These are phyloP conservation scores for Nephrotoma guestfalica DNA, from an alignment of 2,888 invertebrate genomes.

Conservation along the genomic window DNA sequence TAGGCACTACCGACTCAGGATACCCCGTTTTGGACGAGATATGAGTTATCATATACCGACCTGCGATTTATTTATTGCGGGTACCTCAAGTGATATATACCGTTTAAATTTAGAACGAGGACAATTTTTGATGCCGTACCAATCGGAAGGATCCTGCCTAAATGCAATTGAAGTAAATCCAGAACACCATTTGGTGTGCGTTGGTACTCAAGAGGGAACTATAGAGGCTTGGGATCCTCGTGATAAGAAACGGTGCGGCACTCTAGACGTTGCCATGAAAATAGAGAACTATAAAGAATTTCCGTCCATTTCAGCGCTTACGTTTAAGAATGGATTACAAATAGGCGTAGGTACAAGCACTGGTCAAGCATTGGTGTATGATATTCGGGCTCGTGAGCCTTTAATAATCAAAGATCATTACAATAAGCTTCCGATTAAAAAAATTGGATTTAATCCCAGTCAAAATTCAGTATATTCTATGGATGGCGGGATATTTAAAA, in stretches of 20 bases:
- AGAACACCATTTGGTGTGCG: conserved; percentile 70
- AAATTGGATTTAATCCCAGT: conserved; percentile 67
- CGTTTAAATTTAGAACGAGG: conserved; percentile 92
- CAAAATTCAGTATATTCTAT: conserved; percentile 76
- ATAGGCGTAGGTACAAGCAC: conserved; percentile 87
- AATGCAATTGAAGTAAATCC: conserved; percentile 80
- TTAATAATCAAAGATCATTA: conserved; percentile 86
- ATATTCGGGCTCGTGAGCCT: conserved; percentile 84
- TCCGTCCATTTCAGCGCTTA: conserved; percentile 47
- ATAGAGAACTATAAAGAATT: conserved; percentile 37
- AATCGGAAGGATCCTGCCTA: conserved; percentile 56
- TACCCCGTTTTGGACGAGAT: conserved; percentile 92
- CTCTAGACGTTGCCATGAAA: conserved; percentile 68
- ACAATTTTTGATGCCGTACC: conserved; percentile 76
- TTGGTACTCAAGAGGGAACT: conserved; percentile 80
- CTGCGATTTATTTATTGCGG: conserved; percentile 87
- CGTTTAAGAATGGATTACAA: conserved; percentile 58
- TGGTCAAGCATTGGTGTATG: conserved; percentile 89
- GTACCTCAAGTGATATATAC: conserved; percentile 82
- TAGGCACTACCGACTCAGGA: conserved; percentile 73
- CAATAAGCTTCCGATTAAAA: conserved; percentile 81
- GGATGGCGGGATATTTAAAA: conserved; percentile 76
- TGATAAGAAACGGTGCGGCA: conserved; percentile 55
- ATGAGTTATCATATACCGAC: conserved; percentile 78
- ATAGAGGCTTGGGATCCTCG: conserved; percentile 97